Conservation (phyloP, 2,113 vertebrate species). For the Ancistrus triradiatus region DNA sequence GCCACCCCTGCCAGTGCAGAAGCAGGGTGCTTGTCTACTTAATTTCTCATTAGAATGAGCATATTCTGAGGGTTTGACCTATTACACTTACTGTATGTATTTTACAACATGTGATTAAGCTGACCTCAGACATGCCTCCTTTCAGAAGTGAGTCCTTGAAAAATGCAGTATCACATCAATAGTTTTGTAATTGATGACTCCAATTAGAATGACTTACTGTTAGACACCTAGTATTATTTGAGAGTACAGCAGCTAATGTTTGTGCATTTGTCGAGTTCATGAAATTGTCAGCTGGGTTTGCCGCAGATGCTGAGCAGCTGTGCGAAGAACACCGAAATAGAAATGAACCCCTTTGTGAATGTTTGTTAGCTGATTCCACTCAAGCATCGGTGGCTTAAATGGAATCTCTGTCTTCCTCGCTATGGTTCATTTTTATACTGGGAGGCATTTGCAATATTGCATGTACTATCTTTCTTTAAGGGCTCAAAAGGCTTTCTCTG, state of each 20-base stretch:
- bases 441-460: conserved; percentile 19
- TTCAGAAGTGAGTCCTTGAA: conserved; percentile 8
- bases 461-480: conserved; percentile 1
- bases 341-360: conserved; percentile 40
- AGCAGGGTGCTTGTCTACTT: conserved; percentile 28
- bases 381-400: conserved; percentile 37
- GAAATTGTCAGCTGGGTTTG: conserved; percentile 31
- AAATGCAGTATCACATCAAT: conserved; percentile 6
- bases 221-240: conserved; percentile 32
- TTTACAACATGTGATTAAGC: not conserved
- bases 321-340: conserved; percentile 29
- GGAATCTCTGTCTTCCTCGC: conserved; percentile 19
- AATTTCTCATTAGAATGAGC: conserved; percentile 33
- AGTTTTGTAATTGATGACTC: conserved; percentile 10
- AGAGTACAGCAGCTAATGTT: conserved; percentile 36
- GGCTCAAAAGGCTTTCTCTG: not conserved
- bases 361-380: conserved; percentile 37
- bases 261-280: conserved; percentile 36
- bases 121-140: conserved; percentile 26
- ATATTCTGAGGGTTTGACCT: conserved; percentile 15
- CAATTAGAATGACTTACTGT: conserved; percentile 36
- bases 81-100: conserved; percentile 13
- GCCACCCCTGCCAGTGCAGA: conserved; percentile 19
- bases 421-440: conserved; percentile 15
- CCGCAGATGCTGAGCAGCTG: conserved; percentile 42